Base-by-base conservation (phyloP, 2,888 invertebrate species). In the Epiblema foenella region DNA sequence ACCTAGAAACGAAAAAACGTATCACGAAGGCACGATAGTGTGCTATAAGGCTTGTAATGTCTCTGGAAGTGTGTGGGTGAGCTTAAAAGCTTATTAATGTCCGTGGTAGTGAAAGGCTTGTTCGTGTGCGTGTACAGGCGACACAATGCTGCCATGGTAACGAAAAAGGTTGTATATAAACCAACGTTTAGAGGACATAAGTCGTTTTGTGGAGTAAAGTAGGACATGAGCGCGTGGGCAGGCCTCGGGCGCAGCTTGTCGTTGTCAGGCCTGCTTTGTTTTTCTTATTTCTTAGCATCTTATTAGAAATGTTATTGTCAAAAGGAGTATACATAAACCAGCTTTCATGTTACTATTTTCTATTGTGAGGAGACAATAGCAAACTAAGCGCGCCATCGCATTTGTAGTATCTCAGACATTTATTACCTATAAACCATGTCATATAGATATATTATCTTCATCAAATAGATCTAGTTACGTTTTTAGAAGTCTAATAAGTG, bases 1-100 rank as follows among this genome's bases (percentile, higher is more conserved):
- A 90, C 92, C 92, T 87, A 92, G 85, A 89, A 90, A 87, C 83
- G 78, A 89, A 91, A 89, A 89, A 89, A 86, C 83, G 78, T 78
- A 82, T 76, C 81, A 82, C 81, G 80, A 81, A 77, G 75, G 78
- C 82, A 79, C 77, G 77, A 77, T 73, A 77, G 84, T 81, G 80
- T 80, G 82, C 78, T 81, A 78, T 79, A 73, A 75, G 74, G 76
- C 78, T 77, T 79, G 79, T 79, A 77, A 79, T 76, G 78, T 78
- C 76, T 54, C 71, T 74, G 75, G 68, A 67, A 74, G 73, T 83
- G 87, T 88, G 86, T 85, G 87, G 76, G 88, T 88, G 84, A 83
- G 85, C 83, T 88, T 84, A 83, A 87, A 88, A 88, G 89, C 87
- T 86, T 88, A 89, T 89, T 89, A 90, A 90, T 90, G 89, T 85